Conservation (phyloP, 2,113 vertebrate genomes). For the Pithys albifrons region DNA sequence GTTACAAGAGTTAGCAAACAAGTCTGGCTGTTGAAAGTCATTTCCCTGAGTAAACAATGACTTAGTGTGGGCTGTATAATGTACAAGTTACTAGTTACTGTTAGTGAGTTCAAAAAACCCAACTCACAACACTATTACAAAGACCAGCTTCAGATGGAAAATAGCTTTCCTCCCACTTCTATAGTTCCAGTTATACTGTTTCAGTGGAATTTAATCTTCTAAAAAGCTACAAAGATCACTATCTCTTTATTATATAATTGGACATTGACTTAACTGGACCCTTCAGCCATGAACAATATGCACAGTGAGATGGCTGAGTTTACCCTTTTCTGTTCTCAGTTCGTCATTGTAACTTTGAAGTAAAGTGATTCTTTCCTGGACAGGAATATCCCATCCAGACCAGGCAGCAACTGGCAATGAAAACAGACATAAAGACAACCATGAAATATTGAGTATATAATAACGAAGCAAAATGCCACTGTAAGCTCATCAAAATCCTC, state of each 20-base stretch:
- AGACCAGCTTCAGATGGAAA: slow-evolving; percentile 43
- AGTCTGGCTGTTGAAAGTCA: slow-evolving; percentile 56
- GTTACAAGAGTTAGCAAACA: slow-evolving; percentile 42
- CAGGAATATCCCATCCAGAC: background rate
- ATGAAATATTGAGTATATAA: background rate
- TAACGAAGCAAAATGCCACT: background rate
- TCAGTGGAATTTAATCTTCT: slow-evolving; percentile 40
- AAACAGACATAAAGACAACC: background rate
- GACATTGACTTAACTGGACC: background rate
- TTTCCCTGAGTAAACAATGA: slow-evolving; percentile 62
- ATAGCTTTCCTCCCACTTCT: slow-evolving; percentile 51
- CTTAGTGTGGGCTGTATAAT: slow-evolving; percentile 46
- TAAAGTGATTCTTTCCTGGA: background rate
- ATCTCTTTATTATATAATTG: slow-evolving; percentile 6
- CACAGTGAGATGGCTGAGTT: background rate
- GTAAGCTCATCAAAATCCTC: background rate
- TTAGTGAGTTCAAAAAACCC: slow-evolving; percentile 22
- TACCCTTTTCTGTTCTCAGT: background rate
- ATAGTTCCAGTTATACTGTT: background rate
- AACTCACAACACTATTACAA: background rate
- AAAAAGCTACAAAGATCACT: slow-evolving; percentile 41
- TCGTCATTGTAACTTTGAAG: background rate
- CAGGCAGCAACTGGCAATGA: background rate
- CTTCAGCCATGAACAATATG: background rate
- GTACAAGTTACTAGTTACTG: slow-evolving; percentile 51